These are phyloP conservation scores for Cygnus olor DNA, from an alignment of 2,797 vertebrate species.

Conservation along the genomic window DNA sequence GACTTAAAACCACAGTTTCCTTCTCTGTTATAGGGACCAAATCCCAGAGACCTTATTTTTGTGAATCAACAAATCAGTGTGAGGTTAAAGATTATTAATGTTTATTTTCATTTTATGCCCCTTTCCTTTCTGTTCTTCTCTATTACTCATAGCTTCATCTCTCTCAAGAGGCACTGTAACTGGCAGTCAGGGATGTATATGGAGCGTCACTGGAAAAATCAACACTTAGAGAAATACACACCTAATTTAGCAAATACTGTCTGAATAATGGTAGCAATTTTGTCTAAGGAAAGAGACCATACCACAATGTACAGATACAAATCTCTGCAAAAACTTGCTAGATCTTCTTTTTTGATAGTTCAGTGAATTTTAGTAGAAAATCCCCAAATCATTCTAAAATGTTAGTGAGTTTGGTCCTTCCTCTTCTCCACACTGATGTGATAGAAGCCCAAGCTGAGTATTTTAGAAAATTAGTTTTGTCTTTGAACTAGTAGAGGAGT, in stretches of 20 bases:
- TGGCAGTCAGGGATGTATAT: neutral
- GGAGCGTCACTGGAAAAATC: neutral
- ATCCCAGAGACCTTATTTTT: neutral
- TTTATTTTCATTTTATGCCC: conserved; percentile 27
- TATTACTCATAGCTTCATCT: neutral
- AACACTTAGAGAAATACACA: neutral
- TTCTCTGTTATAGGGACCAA: neutral
- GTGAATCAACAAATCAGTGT: neutral
- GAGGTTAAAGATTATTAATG: conserved; percentile 36
- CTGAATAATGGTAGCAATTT: conserved; percentile 18
- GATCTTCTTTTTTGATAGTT: neutral
- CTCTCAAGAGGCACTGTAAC: neutral
- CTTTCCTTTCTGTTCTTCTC: conserved; percentile 1
- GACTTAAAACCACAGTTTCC: neutral
- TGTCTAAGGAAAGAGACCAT: neutral
- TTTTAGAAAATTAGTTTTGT: neutral
- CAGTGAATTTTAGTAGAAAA: neutral
- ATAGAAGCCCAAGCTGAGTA: neutral
- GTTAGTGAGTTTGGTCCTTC: neutral
- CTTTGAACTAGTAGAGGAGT: neutral
- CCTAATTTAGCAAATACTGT: neutral
- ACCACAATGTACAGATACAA: neutral
- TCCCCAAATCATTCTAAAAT: neutral
- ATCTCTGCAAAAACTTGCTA: neutral
- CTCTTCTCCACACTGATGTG: neutral